A percentile compares a stretch with the other conserved stretches of the same genome.
These are phyloP conservation scores for Nesogale talazaci DNA, from an alignment of 2,113 vertebrate genomes.

Conservation along the genomic window DNA sequence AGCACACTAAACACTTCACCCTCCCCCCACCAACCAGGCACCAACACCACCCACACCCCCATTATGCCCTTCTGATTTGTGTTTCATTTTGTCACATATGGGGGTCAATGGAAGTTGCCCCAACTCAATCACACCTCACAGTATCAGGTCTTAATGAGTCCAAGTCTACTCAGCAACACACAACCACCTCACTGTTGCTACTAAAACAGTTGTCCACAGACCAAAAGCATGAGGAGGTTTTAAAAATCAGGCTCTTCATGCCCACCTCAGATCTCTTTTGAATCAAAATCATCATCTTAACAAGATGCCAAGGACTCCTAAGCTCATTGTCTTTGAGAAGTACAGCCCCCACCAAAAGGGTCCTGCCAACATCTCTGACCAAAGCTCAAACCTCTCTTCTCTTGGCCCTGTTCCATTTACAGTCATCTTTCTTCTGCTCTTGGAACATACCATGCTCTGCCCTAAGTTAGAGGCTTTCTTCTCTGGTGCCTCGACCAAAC, in stretches of 20 bases:
- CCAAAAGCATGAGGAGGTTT: neutral
- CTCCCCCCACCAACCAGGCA: too few relatives aligned
- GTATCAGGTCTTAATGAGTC: neutral
- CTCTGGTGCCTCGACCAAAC: neutral
- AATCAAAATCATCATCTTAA: neutral
- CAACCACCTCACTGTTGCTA: neutral
- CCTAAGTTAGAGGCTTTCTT: neutral
- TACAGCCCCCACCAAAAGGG: neutral
- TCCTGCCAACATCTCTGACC: neutral
- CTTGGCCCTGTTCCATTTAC: neutral
- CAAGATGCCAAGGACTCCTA: neutral
- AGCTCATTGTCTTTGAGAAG: neutral
- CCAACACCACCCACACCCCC: too few relatives aligned
- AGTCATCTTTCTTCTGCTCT: neutral
- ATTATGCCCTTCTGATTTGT: too few relatives aligned
- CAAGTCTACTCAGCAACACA: neutral
- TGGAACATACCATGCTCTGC: neutral
- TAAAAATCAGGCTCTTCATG: neutral
- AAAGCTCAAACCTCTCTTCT: neutral
- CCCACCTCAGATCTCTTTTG: neutral
- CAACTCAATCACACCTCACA: too few relatives aligned
- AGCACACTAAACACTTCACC: too few relatives aligned
- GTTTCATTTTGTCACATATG: too few relatives aligned
- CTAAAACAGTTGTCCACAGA: neutral
- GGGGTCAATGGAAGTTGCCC: too few relatives aligned